A percentile compares a stretch with the other conserved stretches of the same genome.
These are phyloP conservation scores for Apodemus sylvaticus DNA, from an alignment of 2,113 vertebrate species.

Conservation along the genomic window DNA sequence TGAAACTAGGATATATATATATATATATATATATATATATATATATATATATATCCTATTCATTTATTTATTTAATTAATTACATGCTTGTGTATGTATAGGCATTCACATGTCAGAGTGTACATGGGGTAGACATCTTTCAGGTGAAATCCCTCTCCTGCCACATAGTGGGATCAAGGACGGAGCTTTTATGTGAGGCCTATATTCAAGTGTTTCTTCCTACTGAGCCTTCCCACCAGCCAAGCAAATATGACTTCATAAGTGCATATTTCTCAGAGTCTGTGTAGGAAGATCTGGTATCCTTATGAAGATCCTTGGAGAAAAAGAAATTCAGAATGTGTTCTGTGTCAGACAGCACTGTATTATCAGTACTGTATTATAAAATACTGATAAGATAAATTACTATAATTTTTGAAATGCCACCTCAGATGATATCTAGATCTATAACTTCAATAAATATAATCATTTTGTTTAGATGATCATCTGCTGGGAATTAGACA, in stretches of 20 bases:
- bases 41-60: background rate
- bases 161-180: background rate
- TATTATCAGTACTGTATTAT: conserved; percentile 54
- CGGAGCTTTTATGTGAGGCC: background rate
- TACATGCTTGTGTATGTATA: background rate
- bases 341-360: background rate
- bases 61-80: background rate
- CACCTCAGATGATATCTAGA: conserved; percentile 35
- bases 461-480: conserved; percentile 52
- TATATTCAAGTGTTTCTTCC: background rate
- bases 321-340: background rate
- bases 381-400: conserved; percentile 71
- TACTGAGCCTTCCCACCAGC: background rate
- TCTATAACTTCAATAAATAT: conserved; percentile 14
- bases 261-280: background rate
- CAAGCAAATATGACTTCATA: conserved; percentile 46
- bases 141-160: too few species aligned
- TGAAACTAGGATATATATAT: background rate
- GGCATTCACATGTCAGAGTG: too few species aligned
- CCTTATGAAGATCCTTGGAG: background rate
- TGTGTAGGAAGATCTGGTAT: background rate
- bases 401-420: conserved; percentile 68
- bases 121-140: too few species aligned
- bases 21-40: too few species aligned
- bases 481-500: conserved; percentile 18